Evolutionary conservation across 2,888 invertebrate species (phyloP).

Genomic region (Melangyna quadrimaculata): DNA sequence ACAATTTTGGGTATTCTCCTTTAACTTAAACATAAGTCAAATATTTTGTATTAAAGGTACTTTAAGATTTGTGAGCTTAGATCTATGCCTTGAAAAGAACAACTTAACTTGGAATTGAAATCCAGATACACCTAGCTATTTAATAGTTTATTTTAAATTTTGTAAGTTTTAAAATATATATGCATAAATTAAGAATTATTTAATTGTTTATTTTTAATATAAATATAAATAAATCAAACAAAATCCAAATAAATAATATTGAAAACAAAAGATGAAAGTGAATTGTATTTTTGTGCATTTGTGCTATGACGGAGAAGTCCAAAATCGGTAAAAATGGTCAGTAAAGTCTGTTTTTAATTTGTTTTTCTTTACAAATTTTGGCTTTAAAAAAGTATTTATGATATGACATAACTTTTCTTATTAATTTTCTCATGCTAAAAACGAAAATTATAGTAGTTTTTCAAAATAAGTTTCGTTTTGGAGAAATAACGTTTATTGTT

Average conservation of each 20-base stretch:
- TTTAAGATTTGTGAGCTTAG: constrained; percentile 24
- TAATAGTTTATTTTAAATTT: constrained; percentile 6
- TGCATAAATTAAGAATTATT: constrained; percentile 35
- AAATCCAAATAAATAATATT: constrained; percentile 49
- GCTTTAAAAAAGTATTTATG: too few species aligned
- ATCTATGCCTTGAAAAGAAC: neutral
- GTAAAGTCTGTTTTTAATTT: too few species aligned
- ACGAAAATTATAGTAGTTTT: too few species aligned
- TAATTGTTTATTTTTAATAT: constrained; percentile 31
- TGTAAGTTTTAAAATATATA: constrained; percentile 32
- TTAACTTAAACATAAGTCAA: constrained; percentile 1
- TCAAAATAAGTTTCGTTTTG: too few species aligned
- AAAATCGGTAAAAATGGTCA: too few species aligned
- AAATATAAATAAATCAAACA: constrained; percentile 2
- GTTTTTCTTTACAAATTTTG: too few species aligned
- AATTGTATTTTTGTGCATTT: neutral
- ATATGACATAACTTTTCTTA: too few species aligned
- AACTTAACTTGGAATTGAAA: neutral
- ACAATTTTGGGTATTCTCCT: too few species aligned
- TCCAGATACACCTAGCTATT: neutral
- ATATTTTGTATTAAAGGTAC: constrained; percentile 27
- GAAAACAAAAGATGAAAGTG: neutral
- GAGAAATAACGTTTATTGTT: too few species aligned
- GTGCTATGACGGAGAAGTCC: too few species aligned
- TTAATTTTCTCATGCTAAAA: too few species aligned